Evolutionary conservation across 2,888 invertebrate genomes (phyloP).

Genomic region (Ormyrus rosae): DNA sequence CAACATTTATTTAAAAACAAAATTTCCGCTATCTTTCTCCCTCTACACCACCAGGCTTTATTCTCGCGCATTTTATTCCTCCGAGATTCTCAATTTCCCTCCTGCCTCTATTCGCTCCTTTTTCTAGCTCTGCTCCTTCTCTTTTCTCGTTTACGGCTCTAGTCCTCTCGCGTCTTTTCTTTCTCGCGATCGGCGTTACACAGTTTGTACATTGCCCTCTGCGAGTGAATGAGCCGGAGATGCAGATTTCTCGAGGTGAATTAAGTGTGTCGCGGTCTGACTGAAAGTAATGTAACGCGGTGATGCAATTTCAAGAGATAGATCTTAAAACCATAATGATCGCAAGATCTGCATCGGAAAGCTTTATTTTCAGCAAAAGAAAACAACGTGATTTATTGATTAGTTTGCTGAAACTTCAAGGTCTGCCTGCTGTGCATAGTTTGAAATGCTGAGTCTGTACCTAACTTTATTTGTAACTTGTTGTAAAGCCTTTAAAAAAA

Average conservation of each 20-base stretch:
- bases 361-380: not conserved
- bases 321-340: too few relatives aligned
- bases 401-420: too few relatives aligned
- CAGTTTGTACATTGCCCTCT: not conserved
- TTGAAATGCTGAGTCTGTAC: not conserved
- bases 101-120: too few relatives aligned
- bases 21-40: too few relatives aligned
- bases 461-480: not conserved
- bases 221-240: constrained; percentile 19
- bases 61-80: not conserved
- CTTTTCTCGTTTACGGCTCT: not conserved
- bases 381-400: too few relatives aligned
- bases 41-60: not conserved
- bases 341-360: not conserved
- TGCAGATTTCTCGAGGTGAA: constrained; percentile 10
- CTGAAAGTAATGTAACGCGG: too few relatives aligned
- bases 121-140: not conserved
- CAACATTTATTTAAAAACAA: too few relatives aligned
- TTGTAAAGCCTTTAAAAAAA: too few relatives aligned
- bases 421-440: too few relatives aligned
- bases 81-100: not conserved
- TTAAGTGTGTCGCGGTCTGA: not conserved
- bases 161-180: not conserved
- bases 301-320: too few relatives aligned
- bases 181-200: constrained; percentile 9